Evolutionary conservation across 2,113 vertebrate genomes (phyloP), one percentile per base, ranked within the genome.

Genomic region (Bubo scandiacus): DNA sequence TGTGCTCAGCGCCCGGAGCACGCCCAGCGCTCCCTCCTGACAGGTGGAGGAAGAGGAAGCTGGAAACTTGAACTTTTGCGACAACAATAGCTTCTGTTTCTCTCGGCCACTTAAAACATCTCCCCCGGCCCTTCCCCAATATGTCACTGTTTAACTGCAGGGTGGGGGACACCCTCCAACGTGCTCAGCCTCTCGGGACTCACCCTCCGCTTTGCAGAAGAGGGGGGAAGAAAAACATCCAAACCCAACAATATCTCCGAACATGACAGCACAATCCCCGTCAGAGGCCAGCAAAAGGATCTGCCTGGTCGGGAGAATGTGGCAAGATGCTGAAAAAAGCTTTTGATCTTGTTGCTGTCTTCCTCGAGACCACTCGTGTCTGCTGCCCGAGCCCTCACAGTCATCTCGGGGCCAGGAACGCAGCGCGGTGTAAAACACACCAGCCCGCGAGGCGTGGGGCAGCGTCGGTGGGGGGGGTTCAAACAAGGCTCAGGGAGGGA

Each of bases 11-110:
- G 77, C 38, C 14, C 86, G 84, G 71, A 94, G 84, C 67, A 10
- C 30, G 91, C 70, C 90, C 80, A 18, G 49, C 63, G 83, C 73
- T 82, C 85, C 58, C 54, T 72, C 73, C 84, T 29, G 90, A 94
- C 96, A 97, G 96, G 84, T 93, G 96, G 94, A 81, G 89, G 87
- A 80, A 94, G 73, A 65, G 91, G 90, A 95, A 96, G 57, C 74
- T 61, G 96, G 83, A 96, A 96, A 96, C 97, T 96, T 96, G 97
- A 97, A 97, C 95, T 96, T 93, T 85, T 29, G 20, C 47, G 34
- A 67, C 43, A 80, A 95, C 93, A 95, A 95, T 71, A 90, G 95
- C 91, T 86, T 84, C 96, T 96, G 91, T 88, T 73, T 36, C 68
- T 23, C 27, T 47, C 30, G 3, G 71, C 23, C 65, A 38, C 78